Evolutionary conservation across 2,888 invertebrate species (phyloP).

Genomic region (Drosophila helvetica): DNA sequence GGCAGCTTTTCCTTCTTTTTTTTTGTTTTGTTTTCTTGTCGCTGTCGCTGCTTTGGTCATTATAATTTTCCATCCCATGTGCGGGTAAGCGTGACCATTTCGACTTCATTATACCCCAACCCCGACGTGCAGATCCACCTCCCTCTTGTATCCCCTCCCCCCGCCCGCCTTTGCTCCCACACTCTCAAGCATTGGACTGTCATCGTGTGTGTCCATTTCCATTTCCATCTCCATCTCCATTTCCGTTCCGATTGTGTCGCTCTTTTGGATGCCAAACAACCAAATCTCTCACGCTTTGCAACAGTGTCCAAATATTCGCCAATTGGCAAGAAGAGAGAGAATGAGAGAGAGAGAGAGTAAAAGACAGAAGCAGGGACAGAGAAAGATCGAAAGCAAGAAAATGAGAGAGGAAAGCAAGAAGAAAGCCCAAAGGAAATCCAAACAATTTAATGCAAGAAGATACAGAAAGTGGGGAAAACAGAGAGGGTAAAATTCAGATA

Average conservation of each 20-base stretch:
- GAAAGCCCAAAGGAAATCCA: neutral
- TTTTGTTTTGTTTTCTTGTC: neutral
- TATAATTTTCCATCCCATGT: conserved; percentile 55
- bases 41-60: conserved; percentile 47
- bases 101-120: conserved; percentile 58
- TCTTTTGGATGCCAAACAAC: conserved; percentile 25
- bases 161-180: neutral
- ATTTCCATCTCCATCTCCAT: conserved; percentile 62
- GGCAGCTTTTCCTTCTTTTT: conserved; percentile 11
- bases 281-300: conserved; percentile 58
- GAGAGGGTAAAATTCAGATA: too few relatives aligned
- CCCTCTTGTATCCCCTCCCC: neutral
- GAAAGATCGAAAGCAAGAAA: neutral
- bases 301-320: conserved; percentile 10
- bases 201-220: conserved; percentile 69
- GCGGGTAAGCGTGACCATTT: conserved; percentile 73
- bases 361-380: neutral
- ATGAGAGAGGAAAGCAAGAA: neutral
- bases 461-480: too few relatives aligned
- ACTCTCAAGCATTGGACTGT: conserved; percentile 22
- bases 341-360: neutral
- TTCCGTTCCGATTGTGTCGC: conserved; percentile 63
- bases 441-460: neutral
- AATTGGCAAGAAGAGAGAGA: conserved; percentile 1
- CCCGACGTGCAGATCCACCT: conserved; percentile 7